Evolutionary conservation across 2,888 invertebrate species (phyloP).

Genomic region (Pachliopta kotzebuea): DNA sequence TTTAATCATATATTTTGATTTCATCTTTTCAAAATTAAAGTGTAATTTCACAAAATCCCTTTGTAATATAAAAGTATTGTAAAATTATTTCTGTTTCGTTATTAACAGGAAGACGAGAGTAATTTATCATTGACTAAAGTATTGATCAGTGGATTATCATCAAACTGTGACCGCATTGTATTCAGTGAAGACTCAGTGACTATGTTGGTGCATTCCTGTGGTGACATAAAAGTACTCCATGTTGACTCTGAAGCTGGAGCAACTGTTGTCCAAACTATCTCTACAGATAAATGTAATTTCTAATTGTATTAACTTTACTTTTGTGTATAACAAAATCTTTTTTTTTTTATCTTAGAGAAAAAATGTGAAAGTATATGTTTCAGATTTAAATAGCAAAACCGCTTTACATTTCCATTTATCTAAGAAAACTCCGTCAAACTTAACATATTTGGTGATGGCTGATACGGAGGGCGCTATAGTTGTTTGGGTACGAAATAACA

Average conservation of each 20-base stretch:
- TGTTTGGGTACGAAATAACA: conserved; percentile 78
- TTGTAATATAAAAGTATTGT: neutral
- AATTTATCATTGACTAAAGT: conserved; percentile 63
- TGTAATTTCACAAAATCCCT: no score
- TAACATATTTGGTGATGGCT: conserved; percentile 82
- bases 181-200: conserved; percentile 57
- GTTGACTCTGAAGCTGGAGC: conserved; percentile 64
- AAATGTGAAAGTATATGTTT: conserved; percentile 26
- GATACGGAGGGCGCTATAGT: conserved; percentile 84
- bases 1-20: no score
- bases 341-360: neutral
- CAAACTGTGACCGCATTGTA: conserved; percentile 51
- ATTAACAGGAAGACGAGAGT: conserved; percentile 56
- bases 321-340: neutral
- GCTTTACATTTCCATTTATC: conserved; percentile 65
- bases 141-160: conserved; percentile 48
- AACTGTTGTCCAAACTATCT: conserved; percentile 53
- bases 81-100: conserved; percentile 6
- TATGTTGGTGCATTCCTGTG: conserved; percentile 47
- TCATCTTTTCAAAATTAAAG: no score
- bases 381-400: conserved; percentile 80
- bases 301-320: neutral
- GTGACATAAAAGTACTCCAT: conserved; percentile 52
- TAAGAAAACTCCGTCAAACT: conserved; percentile 40
- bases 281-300: conserved; percentile 52